phyloP scores from a whole-genome alignment of 2,797 vertebrate species.

The Sparus aurata region DNA sequence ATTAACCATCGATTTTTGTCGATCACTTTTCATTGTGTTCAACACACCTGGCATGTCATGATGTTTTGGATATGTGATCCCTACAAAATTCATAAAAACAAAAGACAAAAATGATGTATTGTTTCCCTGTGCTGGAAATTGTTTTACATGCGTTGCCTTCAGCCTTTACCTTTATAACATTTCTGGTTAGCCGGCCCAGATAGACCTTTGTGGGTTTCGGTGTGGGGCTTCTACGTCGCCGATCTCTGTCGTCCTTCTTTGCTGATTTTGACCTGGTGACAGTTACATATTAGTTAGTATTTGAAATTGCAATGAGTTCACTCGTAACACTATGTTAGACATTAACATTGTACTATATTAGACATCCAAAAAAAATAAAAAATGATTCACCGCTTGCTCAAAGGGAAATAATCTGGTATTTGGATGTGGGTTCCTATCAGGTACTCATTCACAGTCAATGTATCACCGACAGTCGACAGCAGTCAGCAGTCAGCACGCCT shows the following conservation, averaged over 20 bases:
- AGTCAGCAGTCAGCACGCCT: no score
- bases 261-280: slow-evolving; percentile 89
- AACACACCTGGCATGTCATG: background rate
- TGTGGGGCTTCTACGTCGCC: slow-evolving; percentile 91
- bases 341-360: no score
- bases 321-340: background rate
- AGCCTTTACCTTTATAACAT: slow-evolving; percentile 91
- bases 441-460: no score
- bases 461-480: no score
- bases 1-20: no score
- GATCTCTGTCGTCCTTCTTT: slow-evolving; percentile 93
- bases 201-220: slow-evolving; percentile 94
- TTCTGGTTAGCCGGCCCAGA: slow-evolving; percentile 93
- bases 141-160: background rate
- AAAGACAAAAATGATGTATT: no score
- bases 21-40: background rate
- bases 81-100: no score
- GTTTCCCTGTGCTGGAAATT: background rate
- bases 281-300: slow-evolving; percentile 5
- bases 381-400: background rate
- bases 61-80: background rate
- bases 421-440: no score
- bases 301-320: background rate
- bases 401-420: no score
- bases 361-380: background rate